A percentile compares a stretch with the other conserved stretches of the same genome.
These are phyloP conservation scores for Coenonympha arcania DNA, from an alignment of 2,888 invertebrate species.

Conservation along the genomic window DNA sequence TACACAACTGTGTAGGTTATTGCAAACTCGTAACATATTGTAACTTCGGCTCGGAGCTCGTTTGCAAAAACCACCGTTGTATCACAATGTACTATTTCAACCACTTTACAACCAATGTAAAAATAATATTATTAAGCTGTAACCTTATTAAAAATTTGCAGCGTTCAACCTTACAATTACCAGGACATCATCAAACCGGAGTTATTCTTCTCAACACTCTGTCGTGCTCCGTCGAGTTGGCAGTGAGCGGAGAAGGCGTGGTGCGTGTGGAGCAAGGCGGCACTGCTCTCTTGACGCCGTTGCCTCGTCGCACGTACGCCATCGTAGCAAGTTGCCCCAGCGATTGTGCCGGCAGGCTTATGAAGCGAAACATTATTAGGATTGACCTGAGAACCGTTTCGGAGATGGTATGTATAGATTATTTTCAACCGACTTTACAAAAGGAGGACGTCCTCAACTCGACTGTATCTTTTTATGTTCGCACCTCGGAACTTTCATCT, in stretches of 20 bases:
- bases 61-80: too few species aligned
- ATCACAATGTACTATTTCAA: too few species aligned
- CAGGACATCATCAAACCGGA: conserved; percentile 60
- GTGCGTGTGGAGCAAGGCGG: conserved; percentile 52
- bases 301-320: conserved; percentile 41
- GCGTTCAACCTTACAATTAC: conserved; percentile 63
- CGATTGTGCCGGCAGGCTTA: conserved; percentile 53
- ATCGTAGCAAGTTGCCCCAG: conserved; percentile 40
- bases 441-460: too few species aligned
- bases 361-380: conserved; percentile 40
- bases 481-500: too few species aligned
- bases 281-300: conserved; percentile 56
- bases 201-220: conserved; percentile 78
- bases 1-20: too few species aligned
- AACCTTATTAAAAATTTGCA: too few species aligned
- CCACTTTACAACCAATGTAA: too few species aligned
- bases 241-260: conserved; percentile 47
- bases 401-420: conserved; percentile 49
- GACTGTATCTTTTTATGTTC: too few species aligned
- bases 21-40: too few species aligned
- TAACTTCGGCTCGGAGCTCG: too few species aligned
- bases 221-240: conserved; percentile 69
- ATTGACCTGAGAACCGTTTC: conserved; percentile 46
- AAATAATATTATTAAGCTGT: too few species aligned
- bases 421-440: too few species aligned